phyloP scores from a whole-genome alignment of 2,113 vertebrate genomes.

The Pomatostomus ruficeps region DNA sequence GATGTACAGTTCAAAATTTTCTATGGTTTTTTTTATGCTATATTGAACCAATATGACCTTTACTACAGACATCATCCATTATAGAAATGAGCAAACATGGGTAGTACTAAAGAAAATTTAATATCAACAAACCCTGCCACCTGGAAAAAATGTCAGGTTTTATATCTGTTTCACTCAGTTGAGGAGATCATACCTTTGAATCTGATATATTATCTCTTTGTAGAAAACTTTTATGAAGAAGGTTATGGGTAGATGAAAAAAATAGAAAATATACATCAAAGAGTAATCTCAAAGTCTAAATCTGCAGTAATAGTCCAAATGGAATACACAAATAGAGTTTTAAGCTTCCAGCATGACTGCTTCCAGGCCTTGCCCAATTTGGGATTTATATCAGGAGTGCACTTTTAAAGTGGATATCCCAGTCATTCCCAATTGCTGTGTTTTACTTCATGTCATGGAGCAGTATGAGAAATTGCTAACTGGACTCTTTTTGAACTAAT shows the following conservation, averaged over 20 bases:
- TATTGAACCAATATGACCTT: neutral
- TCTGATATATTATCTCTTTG: neutral
- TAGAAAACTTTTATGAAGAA: neutral
- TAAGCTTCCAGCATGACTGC: neutral
- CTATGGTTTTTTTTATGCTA: neutral
- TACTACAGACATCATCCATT: neutral
- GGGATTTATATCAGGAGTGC: neutral
- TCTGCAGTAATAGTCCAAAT: neutral
- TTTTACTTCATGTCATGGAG: neutral
- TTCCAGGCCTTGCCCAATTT: neutral
- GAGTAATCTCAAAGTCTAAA: neutral
- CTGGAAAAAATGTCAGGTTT: neutral
- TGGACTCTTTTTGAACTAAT: neutral
- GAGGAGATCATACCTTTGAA: neutral
- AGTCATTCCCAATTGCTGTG: neutral
- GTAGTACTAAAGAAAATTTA: conserved; percentile 21
- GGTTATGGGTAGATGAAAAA: neutral
- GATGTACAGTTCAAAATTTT: neutral
- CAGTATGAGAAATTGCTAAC: neutral
- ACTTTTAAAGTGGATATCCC: neutral
- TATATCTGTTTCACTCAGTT: neutral
- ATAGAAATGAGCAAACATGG: neutral
- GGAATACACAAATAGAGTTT: neutral
- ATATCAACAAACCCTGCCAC: neutral
- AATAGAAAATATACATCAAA: neutral